phyloP scores from a whole-genome alignment of 23 tunicate species.

The Phallusia fumigata region DNA sequence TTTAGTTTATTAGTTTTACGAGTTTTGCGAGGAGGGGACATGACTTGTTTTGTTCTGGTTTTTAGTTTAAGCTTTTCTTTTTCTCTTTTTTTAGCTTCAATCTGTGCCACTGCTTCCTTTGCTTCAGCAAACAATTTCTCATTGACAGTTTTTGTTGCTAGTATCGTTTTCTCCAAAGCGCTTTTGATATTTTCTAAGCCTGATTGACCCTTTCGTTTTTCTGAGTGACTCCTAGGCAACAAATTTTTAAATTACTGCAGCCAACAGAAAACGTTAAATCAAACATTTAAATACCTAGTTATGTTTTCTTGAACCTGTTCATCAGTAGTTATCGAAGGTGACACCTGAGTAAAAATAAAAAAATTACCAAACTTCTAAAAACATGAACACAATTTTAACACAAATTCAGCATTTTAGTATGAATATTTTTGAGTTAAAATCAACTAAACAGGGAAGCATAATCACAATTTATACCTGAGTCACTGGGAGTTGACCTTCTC shows the following conservation, averaged over 20 bases:
- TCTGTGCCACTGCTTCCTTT: background rate
- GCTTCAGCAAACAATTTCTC: constrained; percentile 22
- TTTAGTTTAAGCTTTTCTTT: background rate
- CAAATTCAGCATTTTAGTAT: too few species aligned
- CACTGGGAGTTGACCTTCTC: too few species aligned
- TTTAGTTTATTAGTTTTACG: background rate
- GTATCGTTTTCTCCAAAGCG: constrained; percentile 31
- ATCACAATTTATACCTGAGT: too few species aligned
- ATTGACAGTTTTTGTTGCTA: constrained; percentile 19
- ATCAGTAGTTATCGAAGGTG: background rate
- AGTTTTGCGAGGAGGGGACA: background rate
- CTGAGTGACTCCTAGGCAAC: background rate
- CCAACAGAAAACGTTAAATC: background rate
- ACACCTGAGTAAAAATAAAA: too few species aligned
- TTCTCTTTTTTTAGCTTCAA: background rate
- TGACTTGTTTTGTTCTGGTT: background rate
- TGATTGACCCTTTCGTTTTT: constrained; percentile 7
- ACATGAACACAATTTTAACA: too few species aligned
- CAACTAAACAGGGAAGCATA: too few species aligned
- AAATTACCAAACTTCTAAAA: too few species aligned
- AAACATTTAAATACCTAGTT: background rate
- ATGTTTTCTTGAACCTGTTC: background rate
- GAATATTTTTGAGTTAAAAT: too few species aligned
- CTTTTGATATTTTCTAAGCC: constrained; percentile 35
- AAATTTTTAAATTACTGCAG: background rate